Evolutionary conservation across 2,888 invertebrate genomes (phyloP), one percentile per base, ranked within the genome.

Genomic region (Chironomus riparius): DNA sequence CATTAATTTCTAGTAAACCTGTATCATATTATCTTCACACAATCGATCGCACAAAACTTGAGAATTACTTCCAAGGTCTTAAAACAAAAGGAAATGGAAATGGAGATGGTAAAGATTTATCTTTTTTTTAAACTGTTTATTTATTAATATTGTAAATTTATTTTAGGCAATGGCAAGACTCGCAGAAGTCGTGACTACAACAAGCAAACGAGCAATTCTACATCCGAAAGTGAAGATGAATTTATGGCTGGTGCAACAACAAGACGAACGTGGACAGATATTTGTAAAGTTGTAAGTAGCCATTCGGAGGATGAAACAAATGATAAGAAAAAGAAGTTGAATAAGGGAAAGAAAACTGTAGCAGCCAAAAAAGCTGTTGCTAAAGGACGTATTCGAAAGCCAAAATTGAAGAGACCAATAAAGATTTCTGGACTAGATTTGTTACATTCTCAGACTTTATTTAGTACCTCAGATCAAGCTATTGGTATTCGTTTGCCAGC

Each of bases 1-100:
- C n/a, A 21, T 48, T 47, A 3, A 24, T 70, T 7, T 28, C 6
- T 38, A 71, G 71, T 79, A 98, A 97, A 85, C 95, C 98, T 73
- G 98, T 99, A 81, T 95, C 97, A 78, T 99, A 99, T 87, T 99
- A 95, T 87, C 88, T 98, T 80, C 99, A 99, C 86, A 92, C 94
- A 81, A 97, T 99, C 83, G 98, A 99, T 88, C 91, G 97, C 83
- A 96, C 96, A 80, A 97, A 95, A 87, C 87, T 95, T 85, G 97
- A 97, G 88, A 91, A 95, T 85, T 97, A 97, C 86, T 97, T 97
- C 87, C 94, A 94, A 86, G 91, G 94, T 85, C 88, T 95, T 86
- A 96, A 95, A 87, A 95, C 94, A 85, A 92, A 92, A 86, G 87
- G 89, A 84, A 90, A 88, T 87, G 89, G 84, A 80, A 79, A 78